Evolutionary conservation across 2,888 invertebrate species (phyloP).

Genomic region (Aradus depressus): DNA sequence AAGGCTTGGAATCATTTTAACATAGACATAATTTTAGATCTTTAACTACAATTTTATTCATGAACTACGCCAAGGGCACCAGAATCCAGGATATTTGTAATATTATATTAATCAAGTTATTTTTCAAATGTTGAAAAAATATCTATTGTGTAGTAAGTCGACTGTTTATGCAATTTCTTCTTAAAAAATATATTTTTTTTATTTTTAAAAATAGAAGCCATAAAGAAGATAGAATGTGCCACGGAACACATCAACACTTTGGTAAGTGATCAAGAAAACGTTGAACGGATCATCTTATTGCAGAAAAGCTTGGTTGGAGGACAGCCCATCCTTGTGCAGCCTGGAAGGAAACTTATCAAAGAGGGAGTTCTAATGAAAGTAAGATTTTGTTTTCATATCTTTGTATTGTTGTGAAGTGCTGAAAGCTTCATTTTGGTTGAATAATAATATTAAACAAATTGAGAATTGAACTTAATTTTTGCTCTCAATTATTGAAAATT

Average conservation of each 20-base stretch:
- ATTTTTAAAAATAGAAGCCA: constrained; percentile 43
- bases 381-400: neutral
- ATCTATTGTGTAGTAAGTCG: neutral
- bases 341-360: constrained; percentile 55
- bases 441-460: too few species aligned
- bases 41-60: too few species aligned
- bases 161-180: neutral
- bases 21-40: too few species aligned
- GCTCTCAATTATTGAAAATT: too few species aligned
- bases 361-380: constrained; percentile 53
- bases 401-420: too few species aligned
- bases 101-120: too few species aligned
- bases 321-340: constrained; percentile 53
- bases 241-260: constrained; percentile 61
- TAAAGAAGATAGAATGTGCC: constrained; percentile 53
- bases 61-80: too few species aligned
- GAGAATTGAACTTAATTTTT: too few species aligned
- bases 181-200: neutral
- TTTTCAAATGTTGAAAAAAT: neutral
- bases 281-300: constrained; percentile 53
- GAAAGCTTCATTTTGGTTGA: neutral
- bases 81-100: too few species aligned
- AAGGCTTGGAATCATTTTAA: too few species aligned
- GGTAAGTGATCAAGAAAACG: constrained; percentile 60
- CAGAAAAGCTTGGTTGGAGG: constrained; percentile 51